Evolutionary conservation across 2,888 invertebrate species (phyloP), one percentile per base, ranked within the genome.

Genomic region (Tiphia femorata): DNA sequence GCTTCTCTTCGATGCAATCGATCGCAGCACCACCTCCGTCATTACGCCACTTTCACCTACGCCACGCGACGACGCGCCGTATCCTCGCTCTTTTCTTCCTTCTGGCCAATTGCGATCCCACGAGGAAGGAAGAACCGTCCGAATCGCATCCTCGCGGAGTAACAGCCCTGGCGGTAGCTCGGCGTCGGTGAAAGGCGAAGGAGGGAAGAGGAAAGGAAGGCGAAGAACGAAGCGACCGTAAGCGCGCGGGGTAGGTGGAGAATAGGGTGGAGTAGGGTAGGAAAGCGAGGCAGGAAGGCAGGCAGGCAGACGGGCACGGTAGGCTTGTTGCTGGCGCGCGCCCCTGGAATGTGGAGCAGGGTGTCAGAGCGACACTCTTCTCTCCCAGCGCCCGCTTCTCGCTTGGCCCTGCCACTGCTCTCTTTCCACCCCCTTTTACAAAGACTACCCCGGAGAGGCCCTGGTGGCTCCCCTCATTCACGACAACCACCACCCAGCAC

Each of bases 281-380:
- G 47, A 37, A 27, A 47, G 43, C 48, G 7, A 21, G 19, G 10
- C 3, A 6, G 41, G 12, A 23, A 41, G 41, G 10, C 10, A 2
- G 33, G 29, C 29, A 29, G 29, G 33, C 12, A 4, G 43, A 19
- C 29, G 4, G n/a, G 7, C 38, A 3, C 14, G 8, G 12, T 33
- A 8, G 12, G 33, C 33, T 64, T 55, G 67, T 58, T 57, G 66
- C 53, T 64, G 72, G 62, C 60, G 64, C 67, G 55, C 62, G 60
- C 52, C 40, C n/a, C n/a, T n/a, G 69, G 79, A 78, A 80, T 80
- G 74, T 80, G 69, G 80, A 80, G 76, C 78, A 80, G 73, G 80
- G 76, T 79, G 78, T 77, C 77, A 76, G 69, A 77, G 68, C 72
- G 75, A 74, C 76, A 78, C 75, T 76, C 78, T 76, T 66, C 71